Base-by-base conservation (phyloP, 1,140 invertebrate species). In the Drosophila kohkoa region DNA sequence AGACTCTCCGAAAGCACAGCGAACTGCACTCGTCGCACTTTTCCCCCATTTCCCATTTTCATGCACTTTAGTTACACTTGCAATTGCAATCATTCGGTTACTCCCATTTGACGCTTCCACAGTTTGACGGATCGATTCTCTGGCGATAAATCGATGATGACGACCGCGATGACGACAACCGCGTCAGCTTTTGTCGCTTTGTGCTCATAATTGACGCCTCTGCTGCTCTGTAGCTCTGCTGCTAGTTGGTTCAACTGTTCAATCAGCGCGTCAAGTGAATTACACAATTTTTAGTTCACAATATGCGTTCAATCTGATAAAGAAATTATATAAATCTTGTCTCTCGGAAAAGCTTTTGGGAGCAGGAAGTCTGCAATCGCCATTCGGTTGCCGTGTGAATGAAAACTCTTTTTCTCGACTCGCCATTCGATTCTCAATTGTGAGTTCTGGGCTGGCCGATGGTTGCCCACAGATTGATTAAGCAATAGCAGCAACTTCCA, bases 301-400 rank as follows among this genome's bases (percentile, higher is more conserved):
- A 82, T 80, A 68, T 54, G 49, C 63, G 51, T 45, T 72, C 30
- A 69, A 85, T 83, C 82, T 82, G 83, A 87, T 87, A 82, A 88
- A 64, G 68, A 87, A 87, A 87, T 87, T 87, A 87, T 82, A 87
- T 87, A 87, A 88, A 87, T 80, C 88, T 75, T 82, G 69, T 73
- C 57, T 65, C 55, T 82, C 62, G 75, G 76, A 86, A 79, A 71
- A 81, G 77, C 71, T 75, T 60, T 74, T 49, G 43, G 70, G 70
- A 80, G 59, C 71, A 87, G 82, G 82, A 87, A 87, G 82, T 87
- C 76, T 63, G 62, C 82, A 87, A 87, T 87, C 72, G 72, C 59
- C 76, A 69, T 76, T 66, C 78, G 66, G 49, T 73, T 48, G 15
- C 70, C 77, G 82, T 79, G 82, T 81, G 75, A 86, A 86, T 77